Conservation (phyloP, 2,888 invertebrate genomes). For the Drosophila robusta region DNA sequence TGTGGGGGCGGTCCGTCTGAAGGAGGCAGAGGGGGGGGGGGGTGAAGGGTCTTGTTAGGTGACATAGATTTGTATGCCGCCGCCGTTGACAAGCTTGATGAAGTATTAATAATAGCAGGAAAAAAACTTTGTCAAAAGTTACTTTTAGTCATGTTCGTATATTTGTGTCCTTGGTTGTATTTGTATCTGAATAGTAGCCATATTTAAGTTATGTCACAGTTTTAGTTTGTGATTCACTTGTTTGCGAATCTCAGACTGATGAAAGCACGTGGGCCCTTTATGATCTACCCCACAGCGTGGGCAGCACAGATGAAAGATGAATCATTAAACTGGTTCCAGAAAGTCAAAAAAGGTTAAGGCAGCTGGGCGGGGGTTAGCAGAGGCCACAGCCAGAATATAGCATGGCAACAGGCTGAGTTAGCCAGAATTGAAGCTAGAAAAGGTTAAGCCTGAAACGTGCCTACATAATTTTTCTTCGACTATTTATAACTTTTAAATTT, state of each 20-base stretch:
- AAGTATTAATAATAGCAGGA: slow-evolving; percentile 71
- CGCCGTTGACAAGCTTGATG: slow-evolving; percentile 60
- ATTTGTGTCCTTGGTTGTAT: not conserved
- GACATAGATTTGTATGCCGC: slow-evolving; percentile 45
- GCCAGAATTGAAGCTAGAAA: not conserved
- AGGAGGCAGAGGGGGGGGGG: not conserved
- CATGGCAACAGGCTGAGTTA: not conserved
- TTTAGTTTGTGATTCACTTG: slow-evolving; percentile 22
- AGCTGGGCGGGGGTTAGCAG: not conserved
- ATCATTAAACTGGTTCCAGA: slow-evolving; percentile 4
- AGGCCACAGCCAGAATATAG: too few species aligned
- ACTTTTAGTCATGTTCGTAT: slow-evolving; percentile 10
- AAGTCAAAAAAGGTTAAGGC: not conserved
- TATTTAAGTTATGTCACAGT: slow-evolving; percentile 38
- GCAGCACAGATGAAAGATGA: slow-evolving; percentile 4
- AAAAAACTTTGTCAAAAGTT: slow-evolving; percentile 46
- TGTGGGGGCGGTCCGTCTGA: too few species aligned
- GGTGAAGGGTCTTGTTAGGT: slow-evolving; percentile 19
- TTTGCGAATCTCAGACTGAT: slow-evolving; percentile 14
- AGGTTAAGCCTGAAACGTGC: too few species aligned
- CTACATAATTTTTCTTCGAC: too few species aligned
- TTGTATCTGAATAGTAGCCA: slow-evolving; percentile 19
- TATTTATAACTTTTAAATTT: too few species aligned
- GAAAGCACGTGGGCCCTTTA: slow-evolving; percentile 20
- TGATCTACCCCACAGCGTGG: not conserved